These are phyloP conservation scores for Ceriagrion tenellum DNA, from an alignment of 2,888 invertebrate species.

Conservation along the genomic window DNA sequence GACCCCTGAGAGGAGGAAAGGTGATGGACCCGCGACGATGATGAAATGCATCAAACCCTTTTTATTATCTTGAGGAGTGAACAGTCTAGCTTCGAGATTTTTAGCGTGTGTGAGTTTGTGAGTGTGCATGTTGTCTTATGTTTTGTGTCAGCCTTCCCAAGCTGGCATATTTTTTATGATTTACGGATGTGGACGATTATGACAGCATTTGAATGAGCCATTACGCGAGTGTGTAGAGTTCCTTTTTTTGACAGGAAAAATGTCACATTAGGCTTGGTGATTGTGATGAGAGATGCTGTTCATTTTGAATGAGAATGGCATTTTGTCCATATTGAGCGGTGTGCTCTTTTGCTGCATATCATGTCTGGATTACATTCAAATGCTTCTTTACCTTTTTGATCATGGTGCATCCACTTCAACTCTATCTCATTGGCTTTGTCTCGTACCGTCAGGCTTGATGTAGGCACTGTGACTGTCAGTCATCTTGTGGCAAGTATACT, in stretches of 20 bases:
- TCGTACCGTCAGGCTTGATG: background rate
- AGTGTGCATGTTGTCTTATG: conserved; percentile 50
- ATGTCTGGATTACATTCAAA: conserved; percentile 63
- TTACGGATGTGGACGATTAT: conserved; percentile 21
- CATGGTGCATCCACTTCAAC: conserved; percentile 54
- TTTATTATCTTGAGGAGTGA: conserved; percentile 41
- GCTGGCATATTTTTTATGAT: conserved; percentile 44
- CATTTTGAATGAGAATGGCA: conserved; percentile 14
- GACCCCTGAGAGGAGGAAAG: conserved; percentile 7
- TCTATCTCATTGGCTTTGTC: conserved; percentile 10
- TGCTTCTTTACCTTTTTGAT: conserved; percentile 55
- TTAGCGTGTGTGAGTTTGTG: conserved; percentile 53
- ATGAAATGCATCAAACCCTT: background rate
- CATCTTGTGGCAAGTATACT: background rate
- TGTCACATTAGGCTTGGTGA: conserved; percentile 44
- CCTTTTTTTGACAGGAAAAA: conserved; percentile 21
- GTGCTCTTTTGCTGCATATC: conserved; percentile 62
- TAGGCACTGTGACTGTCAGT: background rate
- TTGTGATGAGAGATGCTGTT: conserved; percentile 46
- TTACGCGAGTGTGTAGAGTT: conserved; percentile 38
- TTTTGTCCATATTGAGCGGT: conserved; percentile 47
- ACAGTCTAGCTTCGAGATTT: conserved; percentile 5
- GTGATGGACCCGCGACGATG: background rate
- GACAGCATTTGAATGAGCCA: conserved; percentile 41
- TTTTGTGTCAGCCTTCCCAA: conserved; percentile 42